phyloP scores from a whole-genome alignment of 1,140 invertebrate genomes.

The Vanessa tameamea region DNA sequence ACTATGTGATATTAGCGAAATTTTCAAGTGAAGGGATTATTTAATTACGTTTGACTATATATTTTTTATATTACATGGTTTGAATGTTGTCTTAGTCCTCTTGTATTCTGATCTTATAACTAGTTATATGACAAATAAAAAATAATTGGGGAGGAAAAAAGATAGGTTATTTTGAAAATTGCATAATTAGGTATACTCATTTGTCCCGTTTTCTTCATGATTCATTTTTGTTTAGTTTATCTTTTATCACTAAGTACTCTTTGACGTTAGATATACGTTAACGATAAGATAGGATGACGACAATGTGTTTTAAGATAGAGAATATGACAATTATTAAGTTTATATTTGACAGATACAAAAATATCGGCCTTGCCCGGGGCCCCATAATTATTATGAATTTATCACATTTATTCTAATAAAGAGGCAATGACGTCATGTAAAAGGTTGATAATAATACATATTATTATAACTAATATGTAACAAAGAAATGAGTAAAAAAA shows the following conservation, averaged over 20 bases:
- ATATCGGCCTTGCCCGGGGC: background rate
- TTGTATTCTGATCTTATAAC: too few species aligned
- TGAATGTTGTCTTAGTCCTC: too few species aligned
- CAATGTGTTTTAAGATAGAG: conserved; percentile 49
- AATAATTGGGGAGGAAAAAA: background rate
- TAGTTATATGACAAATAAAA: too few species aligned
- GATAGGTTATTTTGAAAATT: background rate
- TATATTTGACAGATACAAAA: conserved; percentile 10
- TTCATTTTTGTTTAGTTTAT: conserved; percentile 54
- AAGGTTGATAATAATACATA: too few species aligned
- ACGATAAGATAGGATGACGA: conserved; percentile 72
- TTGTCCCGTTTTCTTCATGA: conserved; percentile 33
- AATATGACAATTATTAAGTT: conserved; percentile 25
- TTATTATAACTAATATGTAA: too few species aligned
- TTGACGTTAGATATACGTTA: conserved; percentile 63
- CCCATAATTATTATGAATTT: conserved; percentile 7
- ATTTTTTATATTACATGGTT: too few species aligned
- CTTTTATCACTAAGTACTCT: conserved; percentile 54
- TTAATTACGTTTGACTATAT: too few species aligned
- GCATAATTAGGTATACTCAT: background rate
- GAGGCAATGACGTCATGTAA: background rate
- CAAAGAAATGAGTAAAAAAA: too few species aligned
- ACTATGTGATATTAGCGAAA: background rate
- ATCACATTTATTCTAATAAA: background rate
- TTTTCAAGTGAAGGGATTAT: background rate